phyloP scores from a whole-genome alignment of 2,888 invertebrate species.

The Drosophila hawaiiensis region DNA sequence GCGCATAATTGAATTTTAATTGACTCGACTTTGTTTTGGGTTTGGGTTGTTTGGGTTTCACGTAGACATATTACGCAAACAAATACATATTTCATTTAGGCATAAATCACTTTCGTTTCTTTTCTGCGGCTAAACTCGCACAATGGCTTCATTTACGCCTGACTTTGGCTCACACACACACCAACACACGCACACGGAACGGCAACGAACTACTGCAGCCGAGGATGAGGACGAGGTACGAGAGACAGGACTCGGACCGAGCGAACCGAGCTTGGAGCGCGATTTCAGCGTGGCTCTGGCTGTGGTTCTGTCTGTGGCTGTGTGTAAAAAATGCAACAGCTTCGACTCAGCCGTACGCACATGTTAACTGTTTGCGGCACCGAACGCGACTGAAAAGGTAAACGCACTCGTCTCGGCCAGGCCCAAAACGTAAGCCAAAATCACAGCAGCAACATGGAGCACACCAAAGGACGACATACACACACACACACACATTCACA shows the following conservation, averaged over 20 bases:
- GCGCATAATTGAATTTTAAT: slow-evolving; percentile 77
- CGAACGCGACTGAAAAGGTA: slow-evolving; percentile 85
- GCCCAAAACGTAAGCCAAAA: slow-evolving; percentile 61
- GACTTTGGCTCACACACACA: slow-evolving; percentile 47
- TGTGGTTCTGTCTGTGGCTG: slow-evolving; percentile 36
- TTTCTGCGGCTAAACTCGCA: slow-evolving; percentile 65
- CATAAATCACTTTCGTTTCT: slow-evolving; percentile 73
- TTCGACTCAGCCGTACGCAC: slow-evolving; percentile 65
- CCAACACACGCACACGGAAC: slow-evolving; percentile 22
- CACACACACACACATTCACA: slow-evolving; percentile 21
- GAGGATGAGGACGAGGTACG: slow-evolving; percentile 21
- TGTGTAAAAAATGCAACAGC: slow-evolving; percentile 26
- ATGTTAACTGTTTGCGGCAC: slow-evolving; percentile 85
- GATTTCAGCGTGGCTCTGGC: slow-evolving; percentile 50
- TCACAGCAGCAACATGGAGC: slow-evolving; percentile 65
- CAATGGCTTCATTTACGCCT: slow-evolving; percentile 69
- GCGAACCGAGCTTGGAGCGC: slow-evolving; percentile 25
- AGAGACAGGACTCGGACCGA: slow-evolving; percentile 37
- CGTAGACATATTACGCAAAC: slow-evolving; percentile 55
- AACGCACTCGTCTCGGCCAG: slow-evolving; percentile 80
- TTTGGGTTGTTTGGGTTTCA: slow-evolving; percentile 26
- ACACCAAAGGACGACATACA: slow-evolving; percentile 34
- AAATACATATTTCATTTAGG: slow-evolving; percentile 60
- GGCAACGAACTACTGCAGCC: slow-evolving; percentile 7
- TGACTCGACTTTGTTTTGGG: slow-evolving; percentile 45